phyloP scores from a whole-genome alignment of 2,888 invertebrate genomes.

The Oeneis ivallda region DNA sequence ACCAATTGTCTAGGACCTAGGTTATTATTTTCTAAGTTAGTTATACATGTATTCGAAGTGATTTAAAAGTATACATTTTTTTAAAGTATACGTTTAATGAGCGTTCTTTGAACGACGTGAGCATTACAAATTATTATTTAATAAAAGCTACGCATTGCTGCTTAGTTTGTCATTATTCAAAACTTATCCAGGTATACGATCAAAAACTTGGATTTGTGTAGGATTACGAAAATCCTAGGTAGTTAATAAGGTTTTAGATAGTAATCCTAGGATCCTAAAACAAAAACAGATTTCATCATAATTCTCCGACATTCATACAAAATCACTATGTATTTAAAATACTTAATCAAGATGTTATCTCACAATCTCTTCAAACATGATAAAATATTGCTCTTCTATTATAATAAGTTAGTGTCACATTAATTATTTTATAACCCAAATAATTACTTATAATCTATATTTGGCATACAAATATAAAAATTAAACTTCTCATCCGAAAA shows the following conservation, averaged over 20 bases:
- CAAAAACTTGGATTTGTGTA: too few relatives aligned
- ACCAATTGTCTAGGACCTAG: slow-evolving; percentile 13
- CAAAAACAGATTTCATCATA: too few relatives aligned
- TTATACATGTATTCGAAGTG: not conserved
- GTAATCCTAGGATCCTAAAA: too few relatives aligned
- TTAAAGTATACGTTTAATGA: slow-evolving; percentile 23
- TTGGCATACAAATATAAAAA: slow-evolving; percentile 21
- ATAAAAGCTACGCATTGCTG: too few relatives aligned
- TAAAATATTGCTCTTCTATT: slow-evolving; percentile 15
- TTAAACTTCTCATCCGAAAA: too few relatives aligned
- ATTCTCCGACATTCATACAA: too few relatives aligned
- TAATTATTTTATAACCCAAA: slow-evolving; percentile 13
- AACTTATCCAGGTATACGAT: too few relatives aligned
- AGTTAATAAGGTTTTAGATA: too few relatives aligned
- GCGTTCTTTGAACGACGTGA: slow-evolving; percentile 14
- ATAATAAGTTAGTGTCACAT: slow-evolving; percentile 13
- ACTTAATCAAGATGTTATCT: not conserved
- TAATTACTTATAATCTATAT: slow-evolving; percentile 22
- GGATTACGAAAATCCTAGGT: too few relatives aligned
- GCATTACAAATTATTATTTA: too few relatives aligned
- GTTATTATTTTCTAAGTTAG: not conserved
- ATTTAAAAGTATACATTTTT: slow-evolving; percentile 22
- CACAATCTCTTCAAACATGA: not conserved
- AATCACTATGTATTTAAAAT: not conserved
- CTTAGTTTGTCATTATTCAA: too few relatives aligned